Base-by-base conservation (phyloP, 2,888 invertebrate species). In the Gortyna flavago region DNA sequence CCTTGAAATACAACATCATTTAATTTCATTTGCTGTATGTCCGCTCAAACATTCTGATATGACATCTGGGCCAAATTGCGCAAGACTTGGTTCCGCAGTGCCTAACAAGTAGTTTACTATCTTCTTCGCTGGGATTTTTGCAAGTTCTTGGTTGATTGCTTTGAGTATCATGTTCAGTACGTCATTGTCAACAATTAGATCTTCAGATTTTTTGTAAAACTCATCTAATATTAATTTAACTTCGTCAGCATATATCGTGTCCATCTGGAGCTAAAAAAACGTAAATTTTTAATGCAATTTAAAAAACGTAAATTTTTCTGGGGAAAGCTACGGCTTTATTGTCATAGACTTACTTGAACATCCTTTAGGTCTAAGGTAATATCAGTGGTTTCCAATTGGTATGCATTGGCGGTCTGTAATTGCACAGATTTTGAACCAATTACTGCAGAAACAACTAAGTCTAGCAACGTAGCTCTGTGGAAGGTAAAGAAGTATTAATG, bases 231-330 rank as follows among this genome's bases (percentile, higher is more conserved):
- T 44, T 35, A 54, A 25, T 7, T 68, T 62, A 35, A 64, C n/a
- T 64, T 77, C 68, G n/a, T 54, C 11, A 44, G 51, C 41, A 62
- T 69, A 62, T 13, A 44, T 62, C 29, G 62, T 77, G 9, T 77
- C n/a, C 18, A 78, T 78, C 21, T 78, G 78, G 8, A 78, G 57
- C 78, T 78, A 51, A 25, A 78, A 77, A 68, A 64, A 35, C 4
- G 9, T 35, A 25, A 21, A 11, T 54, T n/a, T 35, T 21, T 21
- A 13, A 29, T 9, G 9, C 1, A 8, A 8, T 9, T 41, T 51
- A 29, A n/a, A n/a, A n/a, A n/a, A n/a, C n/a, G n/a, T n/a, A n/a
- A n/a, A n/a, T n/a, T 1, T 69, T 54, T 32, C 29, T 54, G 38
- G 29, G 11, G 29, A 38, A 38, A 21, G 64, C 25, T 29, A 59